phyloP scores from a whole-genome alignment of 2,888 invertebrate species.

The Agonopterix subpropinquella region DNA sequence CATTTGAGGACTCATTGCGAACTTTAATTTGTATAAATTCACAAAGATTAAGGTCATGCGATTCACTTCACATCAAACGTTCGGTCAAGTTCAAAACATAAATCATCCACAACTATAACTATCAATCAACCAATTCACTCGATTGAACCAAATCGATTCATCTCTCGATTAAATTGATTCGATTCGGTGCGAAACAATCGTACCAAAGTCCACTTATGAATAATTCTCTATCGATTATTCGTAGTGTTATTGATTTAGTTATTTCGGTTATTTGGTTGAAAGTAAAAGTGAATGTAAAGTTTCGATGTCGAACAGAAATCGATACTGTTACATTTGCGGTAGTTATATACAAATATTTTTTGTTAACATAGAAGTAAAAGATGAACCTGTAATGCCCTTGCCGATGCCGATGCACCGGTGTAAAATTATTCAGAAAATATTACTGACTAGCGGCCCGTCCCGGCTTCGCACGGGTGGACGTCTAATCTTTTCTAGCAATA shows the following conservation, averaged over 20 bases:
- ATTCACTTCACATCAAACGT: constrained; percentile 17
- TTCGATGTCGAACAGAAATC: neutral
- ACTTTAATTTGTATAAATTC: neutral
- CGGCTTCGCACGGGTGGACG: no score
- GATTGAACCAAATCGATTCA: constrained; percentile 60
- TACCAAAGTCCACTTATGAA: constrained; percentile 35
- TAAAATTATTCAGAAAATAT: no score
- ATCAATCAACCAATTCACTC: constrained; percentile 62
- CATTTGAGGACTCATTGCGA: no score
- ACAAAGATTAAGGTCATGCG: neutral
- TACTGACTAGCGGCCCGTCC: no score
- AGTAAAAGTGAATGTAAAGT: constrained; percentile 15
- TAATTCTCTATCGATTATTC: constrained; percentile 38
- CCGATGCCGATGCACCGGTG: no score
- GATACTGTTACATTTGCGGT: neutral
- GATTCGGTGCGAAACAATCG: constrained; percentile 51
- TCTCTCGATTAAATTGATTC: constrained; percentile 50
- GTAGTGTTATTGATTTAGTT: constrained; percentile 28
- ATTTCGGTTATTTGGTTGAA: constrained; percentile 14
- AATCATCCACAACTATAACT: constrained; percentile 50
- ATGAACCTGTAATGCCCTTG: no score
- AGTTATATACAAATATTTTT: no score
- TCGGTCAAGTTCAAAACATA: constrained; percentile 47
- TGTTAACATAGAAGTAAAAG: no score
- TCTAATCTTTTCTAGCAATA: no score